These are phyloP conservation scores for Desmophyllum pertusum DNA, from an alignment of 92 coral and sea anemone species.

Conservation along the genomic window DNA sequence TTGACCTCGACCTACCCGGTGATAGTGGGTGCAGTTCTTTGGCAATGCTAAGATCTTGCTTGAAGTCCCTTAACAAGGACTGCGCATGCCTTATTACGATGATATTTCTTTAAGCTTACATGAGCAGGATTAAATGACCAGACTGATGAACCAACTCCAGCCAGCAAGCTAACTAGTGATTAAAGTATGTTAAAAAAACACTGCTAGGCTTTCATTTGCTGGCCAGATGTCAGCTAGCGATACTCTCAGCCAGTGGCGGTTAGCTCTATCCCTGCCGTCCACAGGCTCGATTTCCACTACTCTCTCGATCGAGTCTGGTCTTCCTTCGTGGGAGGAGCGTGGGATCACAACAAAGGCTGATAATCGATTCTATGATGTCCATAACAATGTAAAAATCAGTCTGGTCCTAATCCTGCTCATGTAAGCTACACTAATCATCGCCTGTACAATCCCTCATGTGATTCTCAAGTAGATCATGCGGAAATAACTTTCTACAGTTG, in stretches of 20 bases:
- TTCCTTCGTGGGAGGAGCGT: no score
- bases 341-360: no score
- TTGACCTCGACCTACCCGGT: not conserved
- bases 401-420: constrained; percentile 11
- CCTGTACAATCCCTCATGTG: constrained; percentile 77
- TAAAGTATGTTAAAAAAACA: no score
- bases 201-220: not conserved
- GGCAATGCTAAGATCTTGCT: no score
- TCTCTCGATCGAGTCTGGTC: no score
- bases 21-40: not conserved
- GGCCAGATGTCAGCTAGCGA: not conserved
- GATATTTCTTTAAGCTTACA: not conserved
- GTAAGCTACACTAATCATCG: constrained; percentile 42
- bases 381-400: not conserved
- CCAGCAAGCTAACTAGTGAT: not conserved
- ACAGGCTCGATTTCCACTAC: no score
- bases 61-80: not conserved
- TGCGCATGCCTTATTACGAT: not conserved
- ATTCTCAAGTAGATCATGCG: constrained; percentile 79
- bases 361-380: no score
- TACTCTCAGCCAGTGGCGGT: not conserved
- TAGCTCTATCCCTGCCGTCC: not conserved
- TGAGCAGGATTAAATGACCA: constrained; percentile 4
- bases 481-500: constrained; percentile 65
- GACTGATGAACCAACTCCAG: not conserved